Evolutionary conservation across 53 echinoderm and acorn worm genomes (phyloP), one percentile per base, ranked within the genome.

Genomic region (Glandiceps talaboti): DNA sequence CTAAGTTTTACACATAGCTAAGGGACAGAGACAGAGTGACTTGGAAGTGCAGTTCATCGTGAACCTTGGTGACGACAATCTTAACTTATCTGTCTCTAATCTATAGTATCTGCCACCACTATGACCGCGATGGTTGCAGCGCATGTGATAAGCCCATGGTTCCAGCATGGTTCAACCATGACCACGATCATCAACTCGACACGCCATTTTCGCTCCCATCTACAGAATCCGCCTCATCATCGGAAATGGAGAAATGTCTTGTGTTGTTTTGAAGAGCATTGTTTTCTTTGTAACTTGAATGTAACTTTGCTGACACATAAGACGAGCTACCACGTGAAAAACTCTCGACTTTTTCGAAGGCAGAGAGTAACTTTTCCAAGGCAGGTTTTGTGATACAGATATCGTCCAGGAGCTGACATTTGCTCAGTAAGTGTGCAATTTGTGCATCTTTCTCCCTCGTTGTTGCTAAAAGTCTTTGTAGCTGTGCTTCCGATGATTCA

Each of bases 211-310:
- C 20, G 64, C 64, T 20, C 6, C 64, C 64, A 45, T 45, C 64
- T 12, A 6, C 20, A 20, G 64, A 28, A 45, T 45, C 64, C 1
- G n/a, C 32, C 33, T 74, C 83, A 14, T 79, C 10, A 79, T 79
- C 87, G 1, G 87, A 87, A 27, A 87, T 87, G 0, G 87, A 87
- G 32, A 87, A 87, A 79, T 87, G 82, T 30, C 87, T 83, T 1
- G 83, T 45, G 64, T 45, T 45, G 20, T 20, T 45, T 45, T 45
- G 64, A 45, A 45, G 6, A 45, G 20, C n/a, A n/a, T n/a, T n/a
- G n/a, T n/a, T n/a, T n/a, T n/a, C n/a, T n/a, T n/a, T 45, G 64
- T 45, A 6, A 45, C 64, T 45, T 45, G 64, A 12, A 12, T 45
- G 64, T 45, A 12, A 6, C 6, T 45, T 20, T 20, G 64, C 6